Base-by-base conservation (phyloP, 2,888 invertebrate species). In the Eupithecia subfuscata region DNA sequence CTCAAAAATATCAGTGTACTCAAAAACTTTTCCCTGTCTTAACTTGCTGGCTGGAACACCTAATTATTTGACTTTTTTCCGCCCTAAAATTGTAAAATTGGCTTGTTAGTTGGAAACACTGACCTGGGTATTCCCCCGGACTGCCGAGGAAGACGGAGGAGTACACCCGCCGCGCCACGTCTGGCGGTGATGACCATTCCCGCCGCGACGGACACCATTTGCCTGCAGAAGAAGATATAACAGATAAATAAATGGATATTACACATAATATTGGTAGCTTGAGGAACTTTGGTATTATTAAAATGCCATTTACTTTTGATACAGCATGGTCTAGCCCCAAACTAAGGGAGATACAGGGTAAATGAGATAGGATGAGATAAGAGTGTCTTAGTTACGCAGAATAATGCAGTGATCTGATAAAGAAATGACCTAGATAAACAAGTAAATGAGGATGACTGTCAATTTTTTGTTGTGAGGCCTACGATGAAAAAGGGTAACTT, bases 131-230 rank as follows among this genome's bases (percentile, higher is more conserved):
- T 96, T 97, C 95, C 95, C 97, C 97, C 91, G 98, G 98, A 96
- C 98, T 98, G 95, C 98, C 98, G 93, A 98, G 97, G 96, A 98
- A 98, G 95, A 98, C 98, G 93, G 98, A 98, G 95, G 98, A 98
- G 95, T 98, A 98, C 84, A 97, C 97, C 91, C 98, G 97, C 95
- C 98, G 96, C 95, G 98, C 97, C 86, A 97, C 97, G 93, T 98
- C 98, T 85, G 97, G 97, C 86, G 97, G 97, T 86, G 97, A 97
- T 85, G 97, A 97, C 98, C 98, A 98, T 93, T 98, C 98, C 94
- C 98, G 96, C 93, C 98, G 96, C 90, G 97, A 97, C 89, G 97
- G 97, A 96, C 98, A 98, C 98, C 98, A 98, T 96, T 98, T 98
- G 94, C 98, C 98, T 98, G 96, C 16, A 96, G 96, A 85, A 87